phyloP scores from a whole-genome alignment of 64 coral and sea anemone species.

The Stichodactyla helianthus region DNA sequence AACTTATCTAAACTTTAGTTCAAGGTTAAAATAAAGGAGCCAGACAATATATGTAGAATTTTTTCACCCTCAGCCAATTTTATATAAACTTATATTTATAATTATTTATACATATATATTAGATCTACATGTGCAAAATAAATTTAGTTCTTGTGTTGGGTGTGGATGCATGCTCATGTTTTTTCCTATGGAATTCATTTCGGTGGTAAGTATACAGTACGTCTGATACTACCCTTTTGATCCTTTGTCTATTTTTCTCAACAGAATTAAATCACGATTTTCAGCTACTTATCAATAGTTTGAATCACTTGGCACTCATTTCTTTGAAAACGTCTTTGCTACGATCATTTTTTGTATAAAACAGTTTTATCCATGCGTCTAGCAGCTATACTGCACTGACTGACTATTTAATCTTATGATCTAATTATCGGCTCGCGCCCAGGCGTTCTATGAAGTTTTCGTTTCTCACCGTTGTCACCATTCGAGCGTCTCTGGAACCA shows the following conservation, averaged over 20 bases:
- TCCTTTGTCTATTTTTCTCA: too few species aligned
- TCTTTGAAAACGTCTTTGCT: neutral
- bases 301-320: too few species aligned
- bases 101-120: slow-evolving; percentile 1
- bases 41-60: neutral
- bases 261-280: too few species aligned
- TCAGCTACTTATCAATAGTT: too few species aligned
- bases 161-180: neutral
- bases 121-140: neutral
- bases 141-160: neutral
- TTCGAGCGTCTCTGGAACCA: neutral
- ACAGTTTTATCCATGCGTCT: neutral
- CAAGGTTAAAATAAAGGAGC: too few species aligned
- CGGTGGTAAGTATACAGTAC: neutral
- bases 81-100: neutral
- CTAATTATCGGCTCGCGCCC: neutral
- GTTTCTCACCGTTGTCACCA: neutral
- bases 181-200: neutral
- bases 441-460: neutral
- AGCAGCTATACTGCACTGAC: neutral
- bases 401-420: neutral
- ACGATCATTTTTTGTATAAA: neutral
- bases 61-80: neutral
- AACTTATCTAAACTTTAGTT: neutral
- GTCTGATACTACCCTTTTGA: neutral